Conservation (phyloP, 2,888 invertebrate genomes). For the Autographa pulchrina region DNA sequence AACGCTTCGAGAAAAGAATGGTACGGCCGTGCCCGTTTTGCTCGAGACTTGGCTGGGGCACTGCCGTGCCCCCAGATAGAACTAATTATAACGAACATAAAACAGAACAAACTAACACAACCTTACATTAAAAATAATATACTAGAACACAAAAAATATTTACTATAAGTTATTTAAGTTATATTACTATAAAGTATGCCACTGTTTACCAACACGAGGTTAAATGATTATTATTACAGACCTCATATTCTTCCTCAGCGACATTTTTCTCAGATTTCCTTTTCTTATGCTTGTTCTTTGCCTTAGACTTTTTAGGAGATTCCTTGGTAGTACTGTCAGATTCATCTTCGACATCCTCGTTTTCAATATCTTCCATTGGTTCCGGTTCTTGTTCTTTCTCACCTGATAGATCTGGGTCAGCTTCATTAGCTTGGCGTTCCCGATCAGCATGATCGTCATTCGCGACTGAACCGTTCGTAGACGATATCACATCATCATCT, state of each 20-base stretch:
- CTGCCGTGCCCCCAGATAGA: too few species aligned
- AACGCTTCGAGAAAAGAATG: too few species aligned
- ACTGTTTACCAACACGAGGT: conserved; percentile 39
- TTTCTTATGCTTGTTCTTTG: conserved; percentile 75
- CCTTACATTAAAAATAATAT: too few species aligned
- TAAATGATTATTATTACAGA: conserved; percentile 56
- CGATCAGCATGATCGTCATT: conserved; percentile 67
- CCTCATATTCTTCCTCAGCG: conserved; percentile 88
- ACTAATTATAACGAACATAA: too few species aligned
- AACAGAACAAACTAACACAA: too few species aligned
- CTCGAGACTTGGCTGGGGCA: too few species aligned
- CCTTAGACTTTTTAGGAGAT: conserved; percentile 65
- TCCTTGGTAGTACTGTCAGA: conserved; percentile 64
- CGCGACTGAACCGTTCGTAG: conserved; percentile 82
- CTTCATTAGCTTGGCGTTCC: conserved; percentile 61
- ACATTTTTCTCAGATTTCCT: conserved; percentile 75
- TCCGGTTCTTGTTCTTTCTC: conserved; percentile 64
- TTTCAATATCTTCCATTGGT: conserved; percentile 61
- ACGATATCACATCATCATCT: conserved; percentile 84
- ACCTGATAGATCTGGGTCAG: conserved; percentile 60
- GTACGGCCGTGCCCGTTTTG: too few species aligned
- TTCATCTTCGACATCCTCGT: conserved; percentile 67
- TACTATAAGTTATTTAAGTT: too few species aligned
- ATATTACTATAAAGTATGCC: neutral
- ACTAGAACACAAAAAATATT: too few species aligned